phyloP scores from a whole-genome alignment of 2,888 invertebrate genomes.

The Lasioglossum leucozonium region DNA sequence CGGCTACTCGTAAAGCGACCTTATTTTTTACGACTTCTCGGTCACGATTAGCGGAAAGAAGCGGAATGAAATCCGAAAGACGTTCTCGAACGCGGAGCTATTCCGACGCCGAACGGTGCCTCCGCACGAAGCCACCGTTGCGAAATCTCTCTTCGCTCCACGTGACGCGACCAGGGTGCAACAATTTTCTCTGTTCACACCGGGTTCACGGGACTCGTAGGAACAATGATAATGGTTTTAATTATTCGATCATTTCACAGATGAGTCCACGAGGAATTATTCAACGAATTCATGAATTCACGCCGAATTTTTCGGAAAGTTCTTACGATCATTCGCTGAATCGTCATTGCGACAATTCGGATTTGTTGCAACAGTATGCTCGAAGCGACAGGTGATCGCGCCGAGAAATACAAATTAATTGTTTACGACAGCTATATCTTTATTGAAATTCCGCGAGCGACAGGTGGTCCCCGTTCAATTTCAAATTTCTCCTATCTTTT shows the following conservation, averaged over 20 bases:
- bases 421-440: slow-evolving; percentile 18
- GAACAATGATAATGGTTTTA: too few relatives aligned
- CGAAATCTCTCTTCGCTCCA: slow-evolving; percentile 5
- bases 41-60: slow-evolving; percentile 79
- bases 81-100: slow-evolving; percentile 27
- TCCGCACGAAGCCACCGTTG: slow-evolving; percentile 37
- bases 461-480: slow-evolving; percentile 28
- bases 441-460: slow-evolving; percentile 24
- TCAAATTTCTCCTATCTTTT: neutral
- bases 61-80: slow-evolving; percentile 75
- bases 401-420: slow-evolving; percentile 34
- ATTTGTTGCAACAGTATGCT: neutral
- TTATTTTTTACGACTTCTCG: slow-evolving; percentile 80
- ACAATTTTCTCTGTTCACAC: too few relatives aligned
- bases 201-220: too few relatives aligned
- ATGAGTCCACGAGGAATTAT: too few relatives aligned
- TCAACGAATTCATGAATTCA: too few relatives aligned
- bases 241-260: too few relatives aligned
- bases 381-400: slow-evolving; percentile 38
- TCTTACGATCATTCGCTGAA: neutral
- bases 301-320: neutral
- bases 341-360: neutral
- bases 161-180: too few relatives aligned
- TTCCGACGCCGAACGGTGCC: slow-evolving; percentile 19
- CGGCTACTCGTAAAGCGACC: slow-evolving; percentile 82